Conservation (phyloP, 2,113 vertebrate species). For the Thymallus thymallus region DNA sequence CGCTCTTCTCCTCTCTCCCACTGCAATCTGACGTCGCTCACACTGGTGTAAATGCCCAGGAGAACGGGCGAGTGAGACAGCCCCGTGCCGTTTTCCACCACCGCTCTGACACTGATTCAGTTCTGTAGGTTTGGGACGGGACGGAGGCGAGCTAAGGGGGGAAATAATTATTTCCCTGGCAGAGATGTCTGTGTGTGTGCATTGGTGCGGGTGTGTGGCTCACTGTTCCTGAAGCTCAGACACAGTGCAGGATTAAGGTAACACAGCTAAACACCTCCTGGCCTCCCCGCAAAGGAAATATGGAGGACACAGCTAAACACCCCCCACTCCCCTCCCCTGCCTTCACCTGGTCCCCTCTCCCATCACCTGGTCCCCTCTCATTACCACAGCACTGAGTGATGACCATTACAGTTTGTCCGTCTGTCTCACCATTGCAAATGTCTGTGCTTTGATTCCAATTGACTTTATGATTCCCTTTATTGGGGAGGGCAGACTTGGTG, state of each 20-base stretch:
- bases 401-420: background rate
- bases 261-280: constrained; percentile 30
- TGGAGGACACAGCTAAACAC: too few species aligned
- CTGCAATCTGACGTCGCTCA: constrained; percentile 35
- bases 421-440: background rate
- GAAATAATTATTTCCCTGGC: constrained; percentile 56
- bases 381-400: background rate
- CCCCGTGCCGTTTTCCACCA: constrained; percentile 27
- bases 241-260: constrained; percentile 11
- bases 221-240: constrained; percentile 5
- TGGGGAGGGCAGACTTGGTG: background rate
- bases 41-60: constrained; percentile 42
- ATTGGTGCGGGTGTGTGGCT: accelerated
- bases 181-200: constrained; percentile 26
- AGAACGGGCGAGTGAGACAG: constrained; percentile 43
- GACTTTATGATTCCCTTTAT: background rate
- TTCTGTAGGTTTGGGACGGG: constrained; percentile 28
- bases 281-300: constrained; percentile 24
- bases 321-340: background rate
- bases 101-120: constrained; percentile 51
- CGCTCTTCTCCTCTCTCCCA: constrained; percentile 1
- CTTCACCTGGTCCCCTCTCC: too few species aligned
- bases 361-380: too few species aligned
- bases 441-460: background rate
- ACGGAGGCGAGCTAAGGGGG: constrained; percentile 31